Evolutionary conservation across 2,888 invertebrate genomes (phyloP), one percentile per base, ranked within the genome.

Genomic region (Agrotis segetum): DNA sequence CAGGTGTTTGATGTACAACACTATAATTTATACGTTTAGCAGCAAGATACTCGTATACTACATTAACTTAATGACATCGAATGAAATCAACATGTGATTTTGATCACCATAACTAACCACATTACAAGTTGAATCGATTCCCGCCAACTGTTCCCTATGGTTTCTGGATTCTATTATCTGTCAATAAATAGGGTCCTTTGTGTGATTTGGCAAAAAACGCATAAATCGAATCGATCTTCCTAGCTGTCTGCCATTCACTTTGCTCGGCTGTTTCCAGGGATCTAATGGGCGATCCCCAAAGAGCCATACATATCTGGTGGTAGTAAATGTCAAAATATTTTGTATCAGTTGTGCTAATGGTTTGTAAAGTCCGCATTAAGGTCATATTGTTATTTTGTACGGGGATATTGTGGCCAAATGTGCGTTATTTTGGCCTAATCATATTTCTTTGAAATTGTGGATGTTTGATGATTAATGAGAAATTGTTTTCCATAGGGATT

Each of bases 191-290:
- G 91, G 90, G 90, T 88, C 93, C 86, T 92, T 95, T 95, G 95
- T 94, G 89, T 87, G 86, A 90, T 88, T 89, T 86, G 85, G 90
- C 92, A 94, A 95, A 96, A 96, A 95, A 94, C 89, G 91, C 92
- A 95, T 94, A 95, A 94, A 96, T 95, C 94, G 94, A 95, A 95
- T 95, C 96, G 94, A 96, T 95, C 95, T 95, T 94, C 92, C 89
- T 88, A 89, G 88, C 92, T 93, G 93, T 92, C 93, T 92, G 88
- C 92, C 88, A 91, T 92, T 92, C 90, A 92, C 89, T 92, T 91
- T 90, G 91, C 90, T 90, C 90, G 85, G 86, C 84, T 87, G 86
- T 89, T 89, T 89, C 87, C 87, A 84, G 85, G 86, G 83, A 87
- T 85, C 87, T 92, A 92, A 91, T 93, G 92, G 89, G 74, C 82